Evolutionary conservation across 2,113 vertebrate species (phyloP), one percentile per base, ranked within the genome.

Genomic region (Steatornis caripensis): DNA sequence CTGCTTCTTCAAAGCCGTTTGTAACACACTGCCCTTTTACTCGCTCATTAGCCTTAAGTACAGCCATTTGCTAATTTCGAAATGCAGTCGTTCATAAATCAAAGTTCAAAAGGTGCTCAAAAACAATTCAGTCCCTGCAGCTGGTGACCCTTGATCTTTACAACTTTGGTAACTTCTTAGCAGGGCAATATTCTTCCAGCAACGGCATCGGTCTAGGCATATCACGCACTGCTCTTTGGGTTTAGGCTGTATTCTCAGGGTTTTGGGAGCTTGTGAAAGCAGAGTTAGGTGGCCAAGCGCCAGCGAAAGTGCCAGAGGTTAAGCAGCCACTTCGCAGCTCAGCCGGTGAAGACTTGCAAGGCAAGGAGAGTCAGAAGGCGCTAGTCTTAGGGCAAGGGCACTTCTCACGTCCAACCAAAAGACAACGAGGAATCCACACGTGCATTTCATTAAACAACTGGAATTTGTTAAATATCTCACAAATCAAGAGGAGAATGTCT

Each of bases 91-190:
- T 68, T 69, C 80, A 57, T 48, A 94, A 92, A 91, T 7, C 76
- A 89, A 57, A 96, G 91, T 65, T 76, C 62, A 76, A 65, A 60
- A 83, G 62, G 71, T 68, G 45, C 83, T 83, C 65, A 55, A 71
- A 53, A 94, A 72, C 62, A 69, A 36, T 21, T 12, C 5, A 21
- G 39, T 43, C 62, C 21, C 61, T 46, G 66, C 69, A 83, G 79
- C 74, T 68, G 66, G 46, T 9, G 32, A 37, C 37, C 17, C 2
- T 1, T 79, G 46, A 85, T 76, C 84, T 89, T 65, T 37, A 54
- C 53, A 58, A 41, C 49, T 36, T 32, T 0, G 0, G 37, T 32
- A 34, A 43, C 49, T 51, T 13, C 69, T 11, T 27, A 23, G 14
- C 15, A 57, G 24, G 46, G 65, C 64, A 70, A 51, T 34, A 34